A percentile compares a stretch with the other conserved stretches of the same genome.
Conservation (phyloP, 2,888 invertebrate genomes). For the Synergus umbraculus region DNA sequence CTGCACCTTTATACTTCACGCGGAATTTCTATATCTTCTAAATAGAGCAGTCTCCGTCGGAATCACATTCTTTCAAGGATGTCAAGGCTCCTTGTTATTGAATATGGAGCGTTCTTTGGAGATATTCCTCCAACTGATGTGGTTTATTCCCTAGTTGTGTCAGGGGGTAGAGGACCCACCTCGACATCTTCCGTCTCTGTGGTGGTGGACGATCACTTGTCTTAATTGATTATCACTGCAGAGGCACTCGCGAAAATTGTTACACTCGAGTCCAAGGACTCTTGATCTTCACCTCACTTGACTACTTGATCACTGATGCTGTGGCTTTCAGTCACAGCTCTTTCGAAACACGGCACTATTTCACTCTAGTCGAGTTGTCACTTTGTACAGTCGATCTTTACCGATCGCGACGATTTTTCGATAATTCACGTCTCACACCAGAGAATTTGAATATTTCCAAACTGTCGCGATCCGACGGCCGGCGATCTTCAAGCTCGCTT, state of each 20-base stretch:
- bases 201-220: background rate
- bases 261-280: slow-evolving; percentile 2
- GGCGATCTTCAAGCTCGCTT: slow-evolving; percentile 43
- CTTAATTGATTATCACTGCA: background rate
- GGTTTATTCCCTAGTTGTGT: background rate
- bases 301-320: background rate
- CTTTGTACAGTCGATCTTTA: background rate
- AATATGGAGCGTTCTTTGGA: background rate
- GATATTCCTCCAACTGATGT: background rate
- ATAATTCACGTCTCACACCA: slow-evolving; percentile 50
- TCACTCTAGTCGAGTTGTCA: background rate
- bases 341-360: slow-evolving; percentile 1
- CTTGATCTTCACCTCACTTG: background rate
- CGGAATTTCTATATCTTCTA: background rate
- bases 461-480: slow-evolving; percentile 55
- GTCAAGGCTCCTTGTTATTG: background rate
- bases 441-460: slow-evolving; percentile 9
- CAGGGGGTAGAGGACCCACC: background rate
- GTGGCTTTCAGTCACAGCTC: slow-evolving; percentile 3
- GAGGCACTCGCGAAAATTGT: slow-evolving; percentile 1
- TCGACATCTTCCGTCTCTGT: background rate
- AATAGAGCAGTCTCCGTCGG: background rate
- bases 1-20: background rate
- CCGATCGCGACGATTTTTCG: background rate
- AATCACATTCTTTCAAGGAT: background rate